phyloP scores from a whole-genome alignment of 1,140 invertebrate species.

The Tetragnatha versicolor region DNA sequence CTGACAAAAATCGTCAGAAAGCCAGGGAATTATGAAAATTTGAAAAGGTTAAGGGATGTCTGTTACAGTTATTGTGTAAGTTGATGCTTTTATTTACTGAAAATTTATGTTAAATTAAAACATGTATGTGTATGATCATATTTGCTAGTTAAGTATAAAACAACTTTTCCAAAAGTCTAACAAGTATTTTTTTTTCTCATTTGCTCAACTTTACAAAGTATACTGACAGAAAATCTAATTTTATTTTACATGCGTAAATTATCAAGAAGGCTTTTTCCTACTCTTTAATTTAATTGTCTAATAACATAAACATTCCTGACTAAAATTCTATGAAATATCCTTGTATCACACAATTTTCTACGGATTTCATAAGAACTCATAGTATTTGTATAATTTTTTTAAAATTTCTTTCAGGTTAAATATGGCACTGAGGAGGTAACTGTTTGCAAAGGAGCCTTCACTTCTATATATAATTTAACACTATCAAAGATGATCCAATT shows the following conservation, averaged over 20 bases:
- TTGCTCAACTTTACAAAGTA: too few species aligned
- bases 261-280: too few species aligned
- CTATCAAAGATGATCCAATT: neutral
- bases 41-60: slow-evolving; percentile 11
- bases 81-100: too few species aligned
- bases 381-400: too few species aligned
- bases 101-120: neutral
- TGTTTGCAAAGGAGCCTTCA: slow-evolving; percentile 38
- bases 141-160: neutral
- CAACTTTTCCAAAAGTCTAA: neutral
- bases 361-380: too few species aligned
- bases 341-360: too few species aligned
- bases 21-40: neutral
- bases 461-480: slow-evolving; percentile 18
- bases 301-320: too few species aligned
- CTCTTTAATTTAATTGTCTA: too few species aligned
- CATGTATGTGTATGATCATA: neutral
- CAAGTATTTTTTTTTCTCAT: neutral
- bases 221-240: too few species aligned
- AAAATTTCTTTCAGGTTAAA: slow-evolving; percentile 11
- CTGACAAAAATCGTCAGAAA: slow-evolving; percentile 16
- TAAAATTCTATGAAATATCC: too few species aligned
- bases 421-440: neutral
- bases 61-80: slow-evolving; percentile 13
- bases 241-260: too few species aligned